A percentile compares a stretch with the other conserved stretches of the same genome.
Evolutionary conservation across 2,113 vertebrate genomes (phyloP).

Genomic region (Maccullochella peelii): DNA sequence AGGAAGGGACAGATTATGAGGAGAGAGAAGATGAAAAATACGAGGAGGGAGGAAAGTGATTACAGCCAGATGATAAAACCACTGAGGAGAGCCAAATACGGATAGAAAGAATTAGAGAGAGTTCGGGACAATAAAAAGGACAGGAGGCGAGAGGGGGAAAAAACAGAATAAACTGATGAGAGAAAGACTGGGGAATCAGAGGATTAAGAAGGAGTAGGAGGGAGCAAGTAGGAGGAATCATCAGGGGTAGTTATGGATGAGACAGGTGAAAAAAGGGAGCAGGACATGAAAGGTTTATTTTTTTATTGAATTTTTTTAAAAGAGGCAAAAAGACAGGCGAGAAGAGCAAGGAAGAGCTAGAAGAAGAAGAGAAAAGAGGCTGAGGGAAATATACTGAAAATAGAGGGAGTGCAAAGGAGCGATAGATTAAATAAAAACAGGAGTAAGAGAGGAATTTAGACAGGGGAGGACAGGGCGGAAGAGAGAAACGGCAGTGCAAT

Average conservation of each 20-base stretch:
- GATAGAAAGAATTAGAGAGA: slow-evolving; percentile 49
- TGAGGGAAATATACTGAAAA: slow-evolving; percentile 18
- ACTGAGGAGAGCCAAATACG: slow-evolving; percentile 28
- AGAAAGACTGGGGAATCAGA: slow-evolving; percentile 8
- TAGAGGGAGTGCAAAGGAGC: slow-evolving; percentile 17
- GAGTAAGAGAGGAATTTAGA: slow-evolving; percentile 31
- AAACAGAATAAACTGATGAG: slow-evolving; percentile 19
- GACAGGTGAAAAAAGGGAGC: not conserved
- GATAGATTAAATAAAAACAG: slow-evolving; percentile 4
- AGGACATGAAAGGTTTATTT: not conserved
- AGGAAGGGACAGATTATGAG: slow-evolving; percentile 15
- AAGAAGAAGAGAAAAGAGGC: not conserved
- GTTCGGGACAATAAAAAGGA: slow-evolving; percentile 10
- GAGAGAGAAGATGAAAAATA: slow-evolving; percentile 20
- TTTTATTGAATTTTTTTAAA: slow-evolving; percentile 2
- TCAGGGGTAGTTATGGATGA: slow-evolving; percentile 4
- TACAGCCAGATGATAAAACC: slow-evolving; percentile 50
- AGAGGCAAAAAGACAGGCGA: not conserved
- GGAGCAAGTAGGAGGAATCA: not conserved
- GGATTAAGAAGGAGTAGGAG: not conserved
- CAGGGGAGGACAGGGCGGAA: not conserved
- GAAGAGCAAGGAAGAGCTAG: not conserved
- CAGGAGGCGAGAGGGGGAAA: not conserved
- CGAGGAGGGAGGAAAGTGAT: slow-evolving; percentile 26
- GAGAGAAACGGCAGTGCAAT: slow-evolving; percentile 48